A percentile compares a stretch with the other conserved stretches of the same genome.
Evolutionary conservation across 2,888 invertebrate genomes (phyloP).

Genomic region (Drosophila subsilvestris): DNA sequence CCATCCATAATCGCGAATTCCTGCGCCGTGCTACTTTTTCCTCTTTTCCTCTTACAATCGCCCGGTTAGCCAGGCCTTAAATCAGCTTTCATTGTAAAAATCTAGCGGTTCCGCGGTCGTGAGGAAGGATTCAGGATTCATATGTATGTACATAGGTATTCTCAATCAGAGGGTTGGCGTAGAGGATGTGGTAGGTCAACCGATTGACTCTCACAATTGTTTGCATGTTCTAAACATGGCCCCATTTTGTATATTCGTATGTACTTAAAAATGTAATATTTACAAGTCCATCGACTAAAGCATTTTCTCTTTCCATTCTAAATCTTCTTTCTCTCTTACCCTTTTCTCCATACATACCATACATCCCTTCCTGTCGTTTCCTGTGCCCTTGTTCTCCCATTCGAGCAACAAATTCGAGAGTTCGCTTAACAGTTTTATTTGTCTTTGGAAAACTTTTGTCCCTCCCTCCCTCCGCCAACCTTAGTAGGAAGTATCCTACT

Average conservation of each 20-base stretch:
- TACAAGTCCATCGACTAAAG: slow-evolving; percentile 57
- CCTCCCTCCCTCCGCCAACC: slow-evolving; percentile 33
- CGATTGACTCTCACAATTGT: slow-evolving; percentile 58
- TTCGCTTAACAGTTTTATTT: slow-evolving; percentile 80
- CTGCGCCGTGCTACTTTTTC: too few relatives aligned
- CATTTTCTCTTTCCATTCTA: neutral
- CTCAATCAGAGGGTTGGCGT: neutral
- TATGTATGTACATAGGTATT: neutral
- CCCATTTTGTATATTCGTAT: slow-evolving; percentile 69
- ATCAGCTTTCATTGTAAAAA: slow-evolving; percentile 15
- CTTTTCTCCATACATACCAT: neutral
- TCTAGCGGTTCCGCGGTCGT: slow-evolving; percentile 1
- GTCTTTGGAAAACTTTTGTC: slow-evolving; percentile 74
- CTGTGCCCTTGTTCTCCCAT: slow-evolving; percentile 29
- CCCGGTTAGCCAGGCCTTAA: slow-evolving; percentile 7
- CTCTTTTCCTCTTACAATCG: too few relatives aligned
- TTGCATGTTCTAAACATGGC: slow-evolving; percentile 78
- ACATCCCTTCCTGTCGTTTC: slow-evolving; percentile 10
- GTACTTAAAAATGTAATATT: slow-evolving; percentile 79
- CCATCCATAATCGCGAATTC: too few relatives aligned
- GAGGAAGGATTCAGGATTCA: neutral
- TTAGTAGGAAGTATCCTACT: slow-evolving; percentile 11
- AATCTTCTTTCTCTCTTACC: neutral
- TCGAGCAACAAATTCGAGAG: slow-evolving; percentile 66
- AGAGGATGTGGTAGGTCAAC: slow-evolving; percentile 17